Base-by-base conservation (phyloP, 2,797 vertebrate genomes). In the Cuculus canorus region DNA sequence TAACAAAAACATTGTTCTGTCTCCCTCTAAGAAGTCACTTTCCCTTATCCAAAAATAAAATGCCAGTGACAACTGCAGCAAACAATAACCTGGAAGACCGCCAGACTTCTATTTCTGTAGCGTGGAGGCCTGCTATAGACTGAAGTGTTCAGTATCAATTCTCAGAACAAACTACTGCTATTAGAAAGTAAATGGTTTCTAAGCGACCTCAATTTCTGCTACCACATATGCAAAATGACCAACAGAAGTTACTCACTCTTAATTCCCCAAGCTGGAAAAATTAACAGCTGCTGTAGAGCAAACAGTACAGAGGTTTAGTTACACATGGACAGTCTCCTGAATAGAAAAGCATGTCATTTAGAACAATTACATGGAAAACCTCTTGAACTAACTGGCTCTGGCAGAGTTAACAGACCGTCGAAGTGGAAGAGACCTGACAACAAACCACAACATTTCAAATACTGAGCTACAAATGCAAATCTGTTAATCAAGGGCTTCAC, bases 101-200 rank as follows among this genome's bases (percentile, higher is more conserved):
- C 76, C 93, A 95, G 72, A 78, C 50, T 71, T 82, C 86, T 91
- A 91, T 89, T 93, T 96, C 56, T 92, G 75, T 83, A 39, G 77
- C 76, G 80, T 11, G 1, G 16, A 50, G 78, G 43, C 30, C 61
- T 2, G 2, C 37, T 39, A 23, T 1, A 17, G 30, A 32, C 19
- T 48, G n/a, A 71, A 65, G 30, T 0, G 1, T 30, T 47, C 21
- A n/a, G 21, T 32, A 88, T 43, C 33, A 82, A 17, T 33, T 59
- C 43, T 52, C 39, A 1, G 6, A 76, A 78, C 41, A 71, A 87
- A 83, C 35, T 19, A 11, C 17, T 27, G 53, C 75, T 82, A 65
- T 21, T n/a, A 61, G 30, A 82, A 82, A 68, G 56, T 47, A 85
- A 73, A 39, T 61, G 8, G 19, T 71, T 94, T 90, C 79, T 24